Evolutionary conservation across 2,113 vertebrate species (phyloP).

Genomic region (Dolichallabes microphthalmus): DNA sequence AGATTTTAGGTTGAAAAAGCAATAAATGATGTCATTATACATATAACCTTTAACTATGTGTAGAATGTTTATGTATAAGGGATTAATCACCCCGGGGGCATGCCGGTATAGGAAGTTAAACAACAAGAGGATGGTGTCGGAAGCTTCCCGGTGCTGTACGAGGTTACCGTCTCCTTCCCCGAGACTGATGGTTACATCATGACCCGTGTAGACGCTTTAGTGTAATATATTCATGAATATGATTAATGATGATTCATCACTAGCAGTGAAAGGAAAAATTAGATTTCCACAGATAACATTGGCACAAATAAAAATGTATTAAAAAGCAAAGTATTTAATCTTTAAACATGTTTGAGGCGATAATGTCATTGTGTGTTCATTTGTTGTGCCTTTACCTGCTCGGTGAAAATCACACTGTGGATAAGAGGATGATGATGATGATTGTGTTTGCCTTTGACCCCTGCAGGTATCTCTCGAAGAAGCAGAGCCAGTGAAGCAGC

Average conservation of each 20-base stretch:
- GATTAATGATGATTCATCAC: neutral
- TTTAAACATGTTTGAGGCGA: neutral
- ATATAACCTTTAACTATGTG: no score
- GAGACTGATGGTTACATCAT: no score
- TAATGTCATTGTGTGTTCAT: neutral
- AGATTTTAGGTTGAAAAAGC: no score
- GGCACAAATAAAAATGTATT: neutral
- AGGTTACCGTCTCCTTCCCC: no score
- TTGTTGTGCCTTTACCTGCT: neutral
- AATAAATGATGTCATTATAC: no score
- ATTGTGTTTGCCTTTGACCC: constrained; percentile 56
- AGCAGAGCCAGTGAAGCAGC: constrained; percentile 84
- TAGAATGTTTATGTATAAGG: neutral
- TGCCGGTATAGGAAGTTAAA: neutral
- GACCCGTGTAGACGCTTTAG: neutral
- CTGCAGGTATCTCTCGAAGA: constrained; percentile 92
- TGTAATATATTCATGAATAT: neutral
- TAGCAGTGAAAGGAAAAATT: neutral
- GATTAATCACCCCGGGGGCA: neutral
- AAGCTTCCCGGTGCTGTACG: neutral
- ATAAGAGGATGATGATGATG: neutral
- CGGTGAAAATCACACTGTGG: neutral
- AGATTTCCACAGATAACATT: neutral
- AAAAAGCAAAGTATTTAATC: neutral
- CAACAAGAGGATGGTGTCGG: neutral